Evolutionary conservation across 2,113 vertebrate species (phyloP), one percentile per base, ranked within the genome.

Genomic region (Neolamprologus tretocephalus): DNA sequence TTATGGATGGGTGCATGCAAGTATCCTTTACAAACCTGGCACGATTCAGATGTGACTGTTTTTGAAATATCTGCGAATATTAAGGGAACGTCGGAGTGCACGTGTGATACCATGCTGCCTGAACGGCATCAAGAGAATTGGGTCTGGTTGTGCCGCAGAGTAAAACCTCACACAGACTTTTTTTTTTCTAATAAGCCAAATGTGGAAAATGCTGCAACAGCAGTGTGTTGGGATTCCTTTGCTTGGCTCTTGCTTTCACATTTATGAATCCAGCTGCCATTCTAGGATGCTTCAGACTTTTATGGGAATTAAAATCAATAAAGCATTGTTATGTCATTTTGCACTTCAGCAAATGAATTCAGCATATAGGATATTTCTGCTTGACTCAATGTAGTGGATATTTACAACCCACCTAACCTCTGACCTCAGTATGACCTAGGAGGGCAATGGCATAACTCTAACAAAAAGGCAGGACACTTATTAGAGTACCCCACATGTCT

Each of bases 111-210:
- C 14, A 85, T 86, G 91, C 88, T 57, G 92, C 75, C 82, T 91
- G 88, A 93, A 94, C 89, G 89, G 90, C 88, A 92, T 88, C 91
- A 88, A 93, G 79, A 93, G 86, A 95, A 95, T 89, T 95, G 91
- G 92, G 94, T 94, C 93, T 96, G 83, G 54, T 89, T 88, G 78
- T 84, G 91, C 94, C 82, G 83, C 93, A 66, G 94, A 92, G 86
- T 86, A 93, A 93, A 93, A 87, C 85, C 89, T 86, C 89, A 90
- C 83, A 13, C 61, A 84, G 87, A 47, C 61, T 85, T 89, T 89
- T 91, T n/a, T 87, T 88, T 83, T 85, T 61, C 81, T 90, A 91
- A 93, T 91, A 92, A 92, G 83, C 89, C 90, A 91, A 94, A 94
- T 68, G 91, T 88, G 87, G 82, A 84, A 86, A 92, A 92, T 13